A percentile compares a stretch with the other conserved stretches of the same genome.
These are phyloP conservation scores for Oreortyx pictus DNA, from an alignment of 2,797 vertebrate species.

Conservation along the genomic window DNA sequence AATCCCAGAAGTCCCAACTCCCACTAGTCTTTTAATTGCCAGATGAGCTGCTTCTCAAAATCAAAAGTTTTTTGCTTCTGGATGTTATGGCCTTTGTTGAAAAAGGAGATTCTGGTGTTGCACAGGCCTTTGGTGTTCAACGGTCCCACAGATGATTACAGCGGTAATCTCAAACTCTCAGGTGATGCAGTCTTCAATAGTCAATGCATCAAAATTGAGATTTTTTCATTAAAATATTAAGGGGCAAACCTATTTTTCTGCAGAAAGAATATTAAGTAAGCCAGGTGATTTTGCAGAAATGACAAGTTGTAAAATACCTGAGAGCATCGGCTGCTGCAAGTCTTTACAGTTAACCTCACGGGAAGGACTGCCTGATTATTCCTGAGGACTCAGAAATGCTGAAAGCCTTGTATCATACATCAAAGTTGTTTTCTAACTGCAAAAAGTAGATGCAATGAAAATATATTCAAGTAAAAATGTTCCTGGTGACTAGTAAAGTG, in stretches of 20 bases:
- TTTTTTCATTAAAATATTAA: background rate
- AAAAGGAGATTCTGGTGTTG: accelerated
- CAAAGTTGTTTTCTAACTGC: background rate
- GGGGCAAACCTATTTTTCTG: background rate
- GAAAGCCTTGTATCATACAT: background rate
- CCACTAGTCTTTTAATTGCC: background rate
- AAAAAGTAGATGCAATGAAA: background rate
- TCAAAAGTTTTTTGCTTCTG: background rate
- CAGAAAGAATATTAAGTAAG: accelerated
- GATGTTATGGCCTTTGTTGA: background rate
- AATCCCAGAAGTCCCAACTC: background rate
- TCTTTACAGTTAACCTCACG: background rate
- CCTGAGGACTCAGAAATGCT: background rate
- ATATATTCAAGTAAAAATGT: background rate
- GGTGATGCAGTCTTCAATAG: accelerated
- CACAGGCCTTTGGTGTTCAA: background rate
- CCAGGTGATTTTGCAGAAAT: background rate
- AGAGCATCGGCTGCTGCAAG: background rate
- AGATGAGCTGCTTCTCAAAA: background rate
- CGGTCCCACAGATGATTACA: background rate
- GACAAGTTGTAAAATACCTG: background rate
- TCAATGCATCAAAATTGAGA: background rate
- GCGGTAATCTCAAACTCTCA: background rate
- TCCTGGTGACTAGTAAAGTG: background rate
- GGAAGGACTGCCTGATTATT: background rate